Evolutionary conservation across 1,140 invertebrate species (phyloP), one percentile per base, ranked within the genome.

Genomic region (Antheraea pernyi): DNA sequence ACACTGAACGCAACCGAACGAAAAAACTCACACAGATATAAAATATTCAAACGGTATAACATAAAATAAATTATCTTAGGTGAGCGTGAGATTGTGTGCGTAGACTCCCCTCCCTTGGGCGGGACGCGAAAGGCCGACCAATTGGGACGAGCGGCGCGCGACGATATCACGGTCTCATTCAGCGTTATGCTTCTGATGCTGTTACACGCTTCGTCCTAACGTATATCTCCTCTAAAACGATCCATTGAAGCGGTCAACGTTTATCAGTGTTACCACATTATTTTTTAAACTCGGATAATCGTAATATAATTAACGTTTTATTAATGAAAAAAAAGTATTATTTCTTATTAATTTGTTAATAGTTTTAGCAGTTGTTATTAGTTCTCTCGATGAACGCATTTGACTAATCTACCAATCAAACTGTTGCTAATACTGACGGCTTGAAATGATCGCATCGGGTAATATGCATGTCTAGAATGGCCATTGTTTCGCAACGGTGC

Each of bases 21-120:
- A 91, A 91, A 90, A 91, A 91, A 91, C 89, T 89, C 88, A 90
- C 89, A 91, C 89, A 91, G 83, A 91, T 90, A 91, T 91, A 91
- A 91, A 91, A 91, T 90, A 91, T 91, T 91, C 89, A 91, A 90
- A 91, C 86, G 88, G 83, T 90, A 88, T 91, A 91, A 90, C 85
- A 89, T 91, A 91, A 91, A 91, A 91, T 91, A 91, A 91, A 91
- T 91, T 91, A 91, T 91, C 89, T 91, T 91, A 91, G 89, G 89
- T 91, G 87, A 80, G 83, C 69, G 69, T 77, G 81, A 73, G 78
- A 75, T 69, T 84, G 86, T 89, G 88, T 87, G 89, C 72, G 87
- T 79, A 70, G 79, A 10, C 46, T 84, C 83, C 84, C 84, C 84
- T 80, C 84, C 86, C 78, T 75, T 81, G 87, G 88, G 89, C 88